These are phyloP conservation scores for Tetanocera ferruginea DNA, from an alignment of 2,888 invertebrate species.

Conservation along the genomic window DNA sequence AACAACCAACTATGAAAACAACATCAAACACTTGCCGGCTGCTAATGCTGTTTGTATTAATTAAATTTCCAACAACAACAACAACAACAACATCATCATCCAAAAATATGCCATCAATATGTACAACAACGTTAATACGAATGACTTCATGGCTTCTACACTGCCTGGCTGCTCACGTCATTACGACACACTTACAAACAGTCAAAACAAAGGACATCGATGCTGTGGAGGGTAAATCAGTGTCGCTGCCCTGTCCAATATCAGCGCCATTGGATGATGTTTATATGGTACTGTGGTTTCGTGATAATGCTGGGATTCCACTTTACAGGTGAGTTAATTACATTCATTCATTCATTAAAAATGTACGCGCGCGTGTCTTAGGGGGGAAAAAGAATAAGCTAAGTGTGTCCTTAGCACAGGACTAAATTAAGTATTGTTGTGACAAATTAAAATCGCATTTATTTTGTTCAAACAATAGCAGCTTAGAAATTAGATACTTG, in stretches of 20 bases:
- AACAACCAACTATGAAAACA: background rate
- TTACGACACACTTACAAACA: conserved; percentile 48
- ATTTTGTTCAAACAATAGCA: too few species aligned
- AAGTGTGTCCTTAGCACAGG: too few species aligned
- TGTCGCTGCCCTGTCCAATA: conserved; percentile 89
- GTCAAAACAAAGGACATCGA: conserved; percentile 86
- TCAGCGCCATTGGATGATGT: conserved; percentile 87
- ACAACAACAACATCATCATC: background rate
- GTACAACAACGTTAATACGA: background rate
- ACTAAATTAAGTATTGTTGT: too few species aligned
- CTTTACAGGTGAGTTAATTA: conserved; percentile 81
- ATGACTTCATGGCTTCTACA: background rate
- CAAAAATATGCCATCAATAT: conserved; percentile 1
- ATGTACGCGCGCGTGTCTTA: background rate
- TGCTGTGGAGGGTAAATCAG: conserved; percentile 89
- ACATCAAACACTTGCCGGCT: background rate
- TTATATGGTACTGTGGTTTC: conserved; percentile 94
- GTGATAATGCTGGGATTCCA: conserved; percentile 87
- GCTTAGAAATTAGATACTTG: too few species aligned
- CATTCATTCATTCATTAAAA: background rate
- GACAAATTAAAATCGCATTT: too few species aligned
- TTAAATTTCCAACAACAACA: background rate
- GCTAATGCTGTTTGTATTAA: background rate
- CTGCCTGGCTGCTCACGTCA: background rate
- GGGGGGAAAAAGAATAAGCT: too few species aligned